A percentile compares a stretch with the other conserved stretches of the same genome.
phyloP scores from a whole-genome alignment of 2,888 invertebrate species.

The Gymnosoma rotundatum region DNA sequence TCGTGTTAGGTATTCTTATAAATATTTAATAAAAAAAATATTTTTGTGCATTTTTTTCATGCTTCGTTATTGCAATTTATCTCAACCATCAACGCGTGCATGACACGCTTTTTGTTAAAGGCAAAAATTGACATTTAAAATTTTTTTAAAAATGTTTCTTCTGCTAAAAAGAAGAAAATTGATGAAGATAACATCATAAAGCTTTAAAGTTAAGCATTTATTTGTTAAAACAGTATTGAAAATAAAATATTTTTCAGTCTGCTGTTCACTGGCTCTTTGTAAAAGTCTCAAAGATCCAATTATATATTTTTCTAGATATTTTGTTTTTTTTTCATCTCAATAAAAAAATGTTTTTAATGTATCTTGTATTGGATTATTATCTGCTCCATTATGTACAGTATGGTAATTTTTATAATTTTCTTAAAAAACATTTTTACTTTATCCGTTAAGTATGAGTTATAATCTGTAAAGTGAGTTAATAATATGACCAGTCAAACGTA shows the following conservation, averaged over 20 bases:
- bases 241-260: background rate
- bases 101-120: constrained; percentile 64
- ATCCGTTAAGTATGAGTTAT: constrained; percentile 23
- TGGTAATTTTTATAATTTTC: constrained; percentile 47
- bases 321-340: background rate
- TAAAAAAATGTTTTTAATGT: constrained; percentile 13
- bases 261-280: background rate
- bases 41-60: background rate
- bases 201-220: background rate
- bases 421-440: background rate
- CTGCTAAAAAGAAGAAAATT: background rate
- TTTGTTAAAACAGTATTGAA: background rate
- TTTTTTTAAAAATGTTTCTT: background rate
- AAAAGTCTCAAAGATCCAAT: background rate
- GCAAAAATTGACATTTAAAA: constrained; percentile 62
- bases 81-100: constrained; percentile 61
- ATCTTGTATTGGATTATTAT: constrained; percentile 36
- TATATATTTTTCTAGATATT: background rate
- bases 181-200: background rate
- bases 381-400: constrained; percentile 36
- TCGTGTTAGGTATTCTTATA: constrained; percentile 53
- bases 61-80: constrained; percentile 38
- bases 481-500: constrained; percentile 52
- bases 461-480: constrained; percentile 62
- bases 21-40: background rate